These are phyloP conservation scores for Periophthalmodon schlosseri DNA, from an alignment of 2,113 vertebrate genomes.

Conservation along the genomic window DNA sequence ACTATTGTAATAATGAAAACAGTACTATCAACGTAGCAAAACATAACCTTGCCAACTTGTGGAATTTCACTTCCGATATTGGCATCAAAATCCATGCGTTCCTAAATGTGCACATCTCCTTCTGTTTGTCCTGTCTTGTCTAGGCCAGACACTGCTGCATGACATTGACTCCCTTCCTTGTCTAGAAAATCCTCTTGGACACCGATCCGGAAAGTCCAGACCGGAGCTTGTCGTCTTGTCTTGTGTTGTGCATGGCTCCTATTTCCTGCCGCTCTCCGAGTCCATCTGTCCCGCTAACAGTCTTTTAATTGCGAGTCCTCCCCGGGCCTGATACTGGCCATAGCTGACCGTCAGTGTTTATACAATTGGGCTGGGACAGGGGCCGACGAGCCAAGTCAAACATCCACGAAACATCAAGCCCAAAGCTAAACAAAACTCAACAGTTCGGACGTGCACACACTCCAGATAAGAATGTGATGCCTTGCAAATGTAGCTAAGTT, in stretches of 20 bases:
- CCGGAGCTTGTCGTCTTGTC: constrained; percentile 38
- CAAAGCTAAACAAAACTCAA: constrained; percentile 67
- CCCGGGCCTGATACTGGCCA: constrained; percentile 56
- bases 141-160: constrained; percentile 22
- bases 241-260: constrained; percentile 38
- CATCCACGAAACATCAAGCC: constrained; percentile 71
- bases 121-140: constrained; percentile 36
- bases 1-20: neutral
- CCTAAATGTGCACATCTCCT: neutral
- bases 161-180: constrained; percentile 11
- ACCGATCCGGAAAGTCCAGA: constrained; percentile 23
- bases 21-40: neutral
- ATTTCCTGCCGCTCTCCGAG: constrained; percentile 47
- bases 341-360: constrained; percentile 68
- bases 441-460: constrained; percentile 54
- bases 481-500: constrained; percentile 34
- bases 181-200: constrained; percentile 27
- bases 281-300: constrained; percentile 62
- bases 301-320: constrained; percentile 69
- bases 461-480: constrained; percentile 62
- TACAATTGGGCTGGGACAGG: constrained; percentile 67
- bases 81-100: neutral
- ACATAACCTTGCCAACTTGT: neutral
- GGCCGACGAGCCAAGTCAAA: constrained; percentile 67
- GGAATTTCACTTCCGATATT: neutral